Evolutionary conservation across 1,140 invertebrate species (phyloP).

Genomic region (Nixonia krombeini): DNA sequence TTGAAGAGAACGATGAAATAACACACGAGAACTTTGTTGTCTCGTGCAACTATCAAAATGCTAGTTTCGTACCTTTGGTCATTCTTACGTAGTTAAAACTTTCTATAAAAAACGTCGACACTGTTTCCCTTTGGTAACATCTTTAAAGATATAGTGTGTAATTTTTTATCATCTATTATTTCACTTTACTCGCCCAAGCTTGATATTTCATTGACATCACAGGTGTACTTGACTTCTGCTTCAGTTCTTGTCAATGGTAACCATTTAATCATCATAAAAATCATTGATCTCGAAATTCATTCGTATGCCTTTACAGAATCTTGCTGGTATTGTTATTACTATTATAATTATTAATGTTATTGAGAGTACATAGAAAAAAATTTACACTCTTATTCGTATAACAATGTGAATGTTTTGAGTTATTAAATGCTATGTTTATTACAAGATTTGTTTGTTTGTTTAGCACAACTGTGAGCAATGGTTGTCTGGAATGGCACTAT

Average conservation of each 20-base stretch:
- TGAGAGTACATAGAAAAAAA: slow-evolving; percentile 26
- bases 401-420: slow-evolving; percentile 6
- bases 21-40: not conserved
- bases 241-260: not conserved
- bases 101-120: slow-evolving; percentile 52
- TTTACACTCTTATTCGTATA: slow-evolving; percentile 5
- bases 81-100: slow-evolving; percentile 48
- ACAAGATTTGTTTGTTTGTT: slow-evolving; percentile 42
- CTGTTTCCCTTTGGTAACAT: slow-evolving; percentile 64
- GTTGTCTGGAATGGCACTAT: slow-evolving; percentile 64
- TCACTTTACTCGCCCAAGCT: slow-evolving; percentile 12
- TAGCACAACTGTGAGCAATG: slow-evolving; percentile 64
- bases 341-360: slow-evolving; percentile 15
- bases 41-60: slow-evolving; percentile 23
- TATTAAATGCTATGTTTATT: slow-evolving; percentile 43
- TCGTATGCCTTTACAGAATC: no score
- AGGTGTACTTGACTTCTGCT: slow-evolving; percentile 19
- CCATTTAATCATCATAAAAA: not conserved
- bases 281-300: no score
- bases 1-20: slow-evolving; percentile 6
- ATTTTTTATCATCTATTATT: slow-evolving; percentile 11
- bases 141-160: slow-evolving; percentile 38
- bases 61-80: slow-evolving; percentile 54
- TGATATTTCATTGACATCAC: slow-evolving; percentile 35
- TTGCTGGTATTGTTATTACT: slow-evolving; percentile 12